Evolutionary conservation across 2,888 invertebrate species (phyloP).

Genomic region (Caradrina clavipalpis): DNA sequence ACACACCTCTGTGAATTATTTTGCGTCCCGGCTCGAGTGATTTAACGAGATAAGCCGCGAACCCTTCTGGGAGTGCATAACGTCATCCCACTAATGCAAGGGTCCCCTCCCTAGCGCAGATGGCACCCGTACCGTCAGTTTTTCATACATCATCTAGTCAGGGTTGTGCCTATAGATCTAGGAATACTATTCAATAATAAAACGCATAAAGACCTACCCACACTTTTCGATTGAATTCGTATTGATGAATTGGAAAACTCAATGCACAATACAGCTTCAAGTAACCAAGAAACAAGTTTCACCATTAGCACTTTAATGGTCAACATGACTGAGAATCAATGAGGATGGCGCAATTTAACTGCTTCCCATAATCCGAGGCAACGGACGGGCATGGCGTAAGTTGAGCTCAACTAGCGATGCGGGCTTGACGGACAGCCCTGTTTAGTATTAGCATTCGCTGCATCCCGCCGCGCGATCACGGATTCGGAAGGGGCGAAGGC

Average conservation of each 20-base stretch:
- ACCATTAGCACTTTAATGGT: slow-evolving; percentile 38
- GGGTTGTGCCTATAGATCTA: slow-evolving; percentile 66
- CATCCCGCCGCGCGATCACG: slow-evolving; percentile 88
- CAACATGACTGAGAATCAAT: slow-evolving; percentile 44
- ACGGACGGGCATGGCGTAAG: slow-evolving; percentile 39
- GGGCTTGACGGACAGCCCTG: slow-evolving; percentile 71
- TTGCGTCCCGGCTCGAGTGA: slow-evolving; percentile 75
- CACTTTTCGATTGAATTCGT: background rate
- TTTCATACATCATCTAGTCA: slow-evolving; percentile 80
- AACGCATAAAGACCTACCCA: background rate
- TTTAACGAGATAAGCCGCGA: slow-evolving; percentile 87
- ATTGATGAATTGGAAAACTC: slow-evolving; percentile 11
- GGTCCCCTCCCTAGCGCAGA: slow-evolving; percentile 86
- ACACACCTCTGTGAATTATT: slow-evolving; percentile 79
- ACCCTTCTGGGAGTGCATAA: slow-evolving; percentile 89
- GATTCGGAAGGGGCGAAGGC: slow-evolving; percentile 89
- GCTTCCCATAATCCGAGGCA: slow-evolving; percentile 42
- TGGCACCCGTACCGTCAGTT: slow-evolving; percentile 86
- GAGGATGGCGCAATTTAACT: slow-evolving; percentile 56
- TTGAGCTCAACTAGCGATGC: slow-evolving; percentile 49
- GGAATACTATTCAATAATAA: background rate
- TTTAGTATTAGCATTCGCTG: slow-evolving; percentile 85
- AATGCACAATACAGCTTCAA: slow-evolving; percentile 7
- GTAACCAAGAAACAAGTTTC: slow-evolving; percentile 48
- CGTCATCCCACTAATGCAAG: slow-evolving; percentile 89